Base-by-base conservation (phyloP, 2,888 invertebrate species). In the Mythimna pallens region DNA sequence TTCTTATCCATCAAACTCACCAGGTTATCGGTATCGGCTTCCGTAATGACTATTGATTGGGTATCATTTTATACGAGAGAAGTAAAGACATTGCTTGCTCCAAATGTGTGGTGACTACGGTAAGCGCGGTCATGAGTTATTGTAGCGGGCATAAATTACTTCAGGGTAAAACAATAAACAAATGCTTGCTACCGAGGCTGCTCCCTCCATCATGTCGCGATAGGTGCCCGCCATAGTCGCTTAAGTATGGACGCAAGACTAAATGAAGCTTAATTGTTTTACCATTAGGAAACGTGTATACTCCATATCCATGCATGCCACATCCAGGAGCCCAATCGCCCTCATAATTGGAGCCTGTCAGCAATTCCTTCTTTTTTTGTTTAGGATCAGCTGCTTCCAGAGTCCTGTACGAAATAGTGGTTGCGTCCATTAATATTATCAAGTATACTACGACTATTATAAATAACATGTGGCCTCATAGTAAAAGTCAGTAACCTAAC, bases 251-350 rank as follows among this genome's bases (percentile, higher is more conserved):
- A 22, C 54, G 22, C 12, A 54, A 54, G 22, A 36, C 54, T 54
- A 22, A 22, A 22, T 22, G 22, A 22, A 22, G 12, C 22, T 54
- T 36, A 20, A 30, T 20, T 58, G 34, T 34, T 40, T 61, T 61
- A 61, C 61, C 61, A 61, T 40, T 40, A 40, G 61, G 7, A 61
- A 61, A 61, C 3, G 61, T 61, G 40, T 61, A 61, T 3, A 61
- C 61, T 61, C 61, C 61, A 14, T 40, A 12, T 22, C 61, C 61
- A 61, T 61, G 22, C 61, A 61, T 61, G 22, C 36, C 36, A 1
- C 1, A 3, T 14, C 8, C 61, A 40, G 8, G 8, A 61, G 0
- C 14, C 61, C 22, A 61, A 14, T 40, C 22, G 8, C 61, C 61
- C 22, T 61, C 61, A 40, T 61, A 61, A 14, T 2, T 7, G n/a